Evolutionary conservation across 2,113 vertebrate species (phyloP).

Genomic region (Cricetomys ansorgei): DNA sequence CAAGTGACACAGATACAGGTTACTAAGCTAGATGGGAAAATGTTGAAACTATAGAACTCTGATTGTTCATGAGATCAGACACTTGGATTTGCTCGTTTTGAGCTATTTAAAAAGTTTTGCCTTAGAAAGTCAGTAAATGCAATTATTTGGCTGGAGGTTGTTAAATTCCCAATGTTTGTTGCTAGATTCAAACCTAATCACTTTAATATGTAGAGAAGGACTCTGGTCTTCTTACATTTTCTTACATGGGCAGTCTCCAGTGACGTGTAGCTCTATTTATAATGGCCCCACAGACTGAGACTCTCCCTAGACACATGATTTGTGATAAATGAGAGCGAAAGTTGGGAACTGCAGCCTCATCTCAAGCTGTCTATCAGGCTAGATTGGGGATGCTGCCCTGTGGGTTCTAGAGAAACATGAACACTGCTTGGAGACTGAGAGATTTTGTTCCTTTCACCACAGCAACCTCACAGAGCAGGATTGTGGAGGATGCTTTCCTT

Average conservation of each 20-base stretch:
- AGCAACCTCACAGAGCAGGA: neutral
- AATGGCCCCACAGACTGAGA: neutral
- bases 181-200: slow-evolving; percentile 2
- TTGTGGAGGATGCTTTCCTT: neutral
- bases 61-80: neutral
- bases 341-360: neutral
- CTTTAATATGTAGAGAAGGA: neutral
- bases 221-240: neutral
- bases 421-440: neutral
- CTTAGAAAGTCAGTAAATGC: neutral
- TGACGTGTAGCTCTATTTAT: neutral
- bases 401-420: neutral
- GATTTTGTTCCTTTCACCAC: neutral
- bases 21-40: neutral
- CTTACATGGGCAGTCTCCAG: neutral
- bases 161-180: neutral
- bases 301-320: neutral
- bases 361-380: neutral
- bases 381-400: neutral
- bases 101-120: neutral
- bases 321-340: neutral
- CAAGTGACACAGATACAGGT: neutral
- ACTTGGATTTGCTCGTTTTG: neutral
- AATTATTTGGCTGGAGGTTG: neutral
- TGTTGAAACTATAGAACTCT: neutral